Base-by-base conservation (phyloP, 2,888 invertebrate genomes). In the Chydorus sphaericus region DNA sequence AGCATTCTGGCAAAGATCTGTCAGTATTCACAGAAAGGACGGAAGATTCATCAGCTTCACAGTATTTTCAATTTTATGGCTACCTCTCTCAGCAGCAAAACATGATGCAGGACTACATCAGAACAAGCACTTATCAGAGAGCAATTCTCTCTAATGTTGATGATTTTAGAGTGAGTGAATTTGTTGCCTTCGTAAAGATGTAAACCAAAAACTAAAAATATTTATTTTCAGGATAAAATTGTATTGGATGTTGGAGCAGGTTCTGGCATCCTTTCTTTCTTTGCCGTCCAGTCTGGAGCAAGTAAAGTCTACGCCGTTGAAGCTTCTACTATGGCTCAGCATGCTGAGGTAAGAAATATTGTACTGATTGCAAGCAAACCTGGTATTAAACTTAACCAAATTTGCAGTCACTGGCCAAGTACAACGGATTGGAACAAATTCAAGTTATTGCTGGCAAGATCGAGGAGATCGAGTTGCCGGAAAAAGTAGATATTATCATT, bases 1-100 rank as follows among this genome's bases (percentile, higher is more conserved):
- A 82, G 69, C n/a, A n/a, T n/a, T 79, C 79, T 63, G 83, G 82
- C 49, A 79, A 80, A 66, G 80, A 80, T 53, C 68, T 75, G 2
- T 96, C 94, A 1, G 87, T 89, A 62, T 96, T 97, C 71, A 86
- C 90, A 56, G 87, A 92, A 65, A 79, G 97, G 67, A 98, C 97
- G 26, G 97, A 98, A 70, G 93, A 96, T 70, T 90, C 94, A 3
- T 97, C 97, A 55, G 97, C 97, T 60, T 86, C 88, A 73, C 97
- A 98, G 73, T 98, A 98, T 77, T 97, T 97, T 70, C 94, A 97
- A 77, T 98, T 98, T 73, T 98, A 98, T 73, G 96, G 97, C 61
- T 97, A 96, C 74, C 75, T 98, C 63, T 94, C 94, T 57, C 98
- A 98, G 70, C 98, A 98, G 72, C 98, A 98, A 73, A 98, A 98